phyloP scores from a whole-genome alignment of 2,797 vertebrate genomes.

The Esox lucius region DNA sequence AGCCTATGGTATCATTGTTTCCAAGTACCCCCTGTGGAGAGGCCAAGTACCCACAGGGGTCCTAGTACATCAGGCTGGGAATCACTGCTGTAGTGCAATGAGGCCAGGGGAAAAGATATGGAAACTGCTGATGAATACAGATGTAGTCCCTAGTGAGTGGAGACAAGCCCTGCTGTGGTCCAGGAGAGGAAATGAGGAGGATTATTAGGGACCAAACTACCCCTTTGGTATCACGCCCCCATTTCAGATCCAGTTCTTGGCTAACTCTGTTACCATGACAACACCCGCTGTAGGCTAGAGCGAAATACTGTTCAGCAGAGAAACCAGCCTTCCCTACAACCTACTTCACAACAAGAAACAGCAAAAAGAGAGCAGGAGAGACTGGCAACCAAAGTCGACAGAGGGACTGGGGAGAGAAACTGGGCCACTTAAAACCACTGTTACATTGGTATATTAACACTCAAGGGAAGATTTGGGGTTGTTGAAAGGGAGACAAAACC shows the following conservation, averaged over 20 bases:
- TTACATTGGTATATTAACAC: background rate
- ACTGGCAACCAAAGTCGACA: conserved; percentile 27
- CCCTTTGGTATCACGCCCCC: conserved; percentile 45
- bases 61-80: too few relatives aligned
- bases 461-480: background rate
- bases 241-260: conserved; percentile 37
- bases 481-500: background rate
- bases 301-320: conserved; percentile 42
- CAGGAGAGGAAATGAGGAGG: conserved; percentile 1
- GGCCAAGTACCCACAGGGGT: too few relatives aligned
- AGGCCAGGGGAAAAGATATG: too few relatives aligned
- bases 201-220: conserved; percentile 26
- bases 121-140: background rate
- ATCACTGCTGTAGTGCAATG: too few relatives aligned
- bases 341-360: conserved; percentile 2
- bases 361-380: conserved; percentile 50
- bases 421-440: background rate
- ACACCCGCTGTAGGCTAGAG: conserved; percentile 68
- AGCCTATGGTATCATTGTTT: too few relatives aligned
- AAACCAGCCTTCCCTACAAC: conserved; percentile 45
- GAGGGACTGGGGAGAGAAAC: background rate
- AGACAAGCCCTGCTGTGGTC: conserved; percentile 19
- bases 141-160: conserved; percentile 15
- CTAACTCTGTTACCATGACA: conserved; percentile 75
- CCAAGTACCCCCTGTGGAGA: too few relatives aligned